phyloP scores from a whole-genome alignment of 2,113 vertebrate genomes.

The Tychaedon coryphoeus region DNA sequence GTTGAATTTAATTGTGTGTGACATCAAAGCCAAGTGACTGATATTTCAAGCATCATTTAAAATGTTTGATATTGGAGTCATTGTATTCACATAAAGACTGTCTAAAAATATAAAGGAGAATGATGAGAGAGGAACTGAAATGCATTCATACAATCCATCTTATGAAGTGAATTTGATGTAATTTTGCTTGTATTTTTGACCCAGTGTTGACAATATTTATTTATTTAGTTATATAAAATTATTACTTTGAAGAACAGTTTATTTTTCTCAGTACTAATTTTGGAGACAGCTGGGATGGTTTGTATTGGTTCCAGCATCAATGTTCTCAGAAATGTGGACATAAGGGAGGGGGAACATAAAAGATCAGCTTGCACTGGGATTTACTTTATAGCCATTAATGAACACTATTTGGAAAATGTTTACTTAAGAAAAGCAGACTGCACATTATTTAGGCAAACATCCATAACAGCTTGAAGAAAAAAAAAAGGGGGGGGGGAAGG shows the following conservation, averaged over 20 bases:
- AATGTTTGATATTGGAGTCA: slow-evolving; percentile 99
- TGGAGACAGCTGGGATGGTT: slow-evolving; percentile 48
- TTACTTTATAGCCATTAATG: slow-evolving; percentile 34
- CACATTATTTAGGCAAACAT: slow-evolving; percentile 11
- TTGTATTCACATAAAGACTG: slow-evolving; percentile 98
- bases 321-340: slow-evolving; percentile 19
- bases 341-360: neutral
- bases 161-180: slow-evolving; percentile 84
- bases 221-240: slow-evolving; percentile 68
- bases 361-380: slow-evolving; percentile 15
- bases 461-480: neutral
- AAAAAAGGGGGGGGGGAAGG: neutral
- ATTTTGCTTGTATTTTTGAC: slow-evolving; percentile 71
- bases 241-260: slow-evolving; percentile 60
- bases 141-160: slow-evolving; percentile 80
- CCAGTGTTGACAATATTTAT: slow-evolving; percentile 67
- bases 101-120: slow-evolving; percentile 98
- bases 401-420: slow-evolving; percentile 29
- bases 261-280: slow-evolving; percentile 63
- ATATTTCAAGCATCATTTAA: slow-evolving; percentile 99
- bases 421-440: slow-evolving; percentile 24
- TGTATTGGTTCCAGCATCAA: slow-evolving; percentile 38
- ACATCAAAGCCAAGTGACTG: slow-evolving; percentile 99
- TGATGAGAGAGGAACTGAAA: slow-evolving; percentile 89
- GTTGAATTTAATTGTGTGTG: slow-evolving; percentile 99